Percentiles rank a stretch among this genome's conserved stretches.
Evolutionary conservation across 2,113 vertebrate species (phyloP).

Genomic region (Alexandromys fortis): DNA sequence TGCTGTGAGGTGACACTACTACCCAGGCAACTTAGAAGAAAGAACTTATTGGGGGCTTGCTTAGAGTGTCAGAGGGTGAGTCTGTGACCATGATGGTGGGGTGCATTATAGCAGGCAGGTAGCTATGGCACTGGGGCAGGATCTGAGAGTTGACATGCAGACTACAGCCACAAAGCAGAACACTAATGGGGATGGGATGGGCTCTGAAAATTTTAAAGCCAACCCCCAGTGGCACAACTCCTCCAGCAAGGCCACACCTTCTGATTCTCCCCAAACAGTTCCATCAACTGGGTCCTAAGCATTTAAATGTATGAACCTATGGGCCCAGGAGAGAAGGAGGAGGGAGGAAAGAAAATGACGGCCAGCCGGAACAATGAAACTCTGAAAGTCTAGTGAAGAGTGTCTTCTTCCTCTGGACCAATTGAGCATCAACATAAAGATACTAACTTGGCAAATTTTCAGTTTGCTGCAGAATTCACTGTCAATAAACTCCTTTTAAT

Average conservation of each 20-base stretch:
- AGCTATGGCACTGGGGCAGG: background rate
- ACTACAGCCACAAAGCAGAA: background rate
- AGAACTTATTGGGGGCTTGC: background rate
- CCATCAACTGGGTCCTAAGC: background rate
- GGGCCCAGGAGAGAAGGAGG: background rate
- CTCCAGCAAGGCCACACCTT: background rate
- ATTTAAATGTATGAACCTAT: background rate
- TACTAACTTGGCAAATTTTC: background rate
- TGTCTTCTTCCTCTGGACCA: background rate
- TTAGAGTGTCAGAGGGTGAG: background rate
- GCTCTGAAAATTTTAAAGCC: background rate
- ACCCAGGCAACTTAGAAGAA: background rate
- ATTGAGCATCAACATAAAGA: background rate
- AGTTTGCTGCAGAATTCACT: background rate
- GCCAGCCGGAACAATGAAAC: background rate
- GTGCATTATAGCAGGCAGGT: background rate
- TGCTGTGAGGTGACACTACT: background rate
- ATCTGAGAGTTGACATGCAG: background rate
- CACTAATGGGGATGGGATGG: background rate
- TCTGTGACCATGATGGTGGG: background rate
- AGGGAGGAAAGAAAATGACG: background rate
- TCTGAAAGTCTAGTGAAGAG: background rate
- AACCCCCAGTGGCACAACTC: background rate
- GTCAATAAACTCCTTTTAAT: background rate
- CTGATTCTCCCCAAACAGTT: background rate